Evolutionary conservation across 2,888 invertebrate species (phyloP).

Genomic region (Drosophila crucigera): DNA sequence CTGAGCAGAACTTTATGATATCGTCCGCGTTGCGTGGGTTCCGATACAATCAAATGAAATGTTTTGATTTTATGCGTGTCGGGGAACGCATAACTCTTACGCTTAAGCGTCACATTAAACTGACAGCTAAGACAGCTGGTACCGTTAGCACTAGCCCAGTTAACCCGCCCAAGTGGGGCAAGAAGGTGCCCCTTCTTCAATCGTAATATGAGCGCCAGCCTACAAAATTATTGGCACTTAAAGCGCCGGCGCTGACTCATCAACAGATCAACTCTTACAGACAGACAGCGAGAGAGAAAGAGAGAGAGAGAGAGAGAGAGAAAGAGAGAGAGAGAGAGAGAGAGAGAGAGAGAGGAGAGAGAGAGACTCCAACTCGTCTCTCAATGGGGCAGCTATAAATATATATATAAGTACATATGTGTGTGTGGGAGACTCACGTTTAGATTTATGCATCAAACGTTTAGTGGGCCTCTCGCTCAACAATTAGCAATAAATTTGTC

Average conservation of each 20-base stretch:
- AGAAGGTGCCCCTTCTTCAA: slow-evolving; percentile 16
- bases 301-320: not conserved
- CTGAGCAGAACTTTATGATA: slow-evolving; percentile 11
- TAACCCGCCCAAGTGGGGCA: slow-evolving; percentile 44
- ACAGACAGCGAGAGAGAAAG: not conserved
- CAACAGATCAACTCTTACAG: slow-evolving; percentile 6
- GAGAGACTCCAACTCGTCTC: slow-evolving; percentile 17
- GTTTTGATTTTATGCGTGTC: slow-evolving; percentile 46
- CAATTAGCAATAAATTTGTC: slow-evolving; percentile 82
- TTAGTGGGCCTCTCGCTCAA: slow-evolving; percentile 58
- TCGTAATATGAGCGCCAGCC: slow-evolving; percentile 66
- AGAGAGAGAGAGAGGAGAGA: slow-evolving; percentile 1
- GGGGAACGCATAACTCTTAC: slow-evolving; percentile 54
- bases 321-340: not conserved
- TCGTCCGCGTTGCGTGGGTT: slow-evolving; percentile 39
- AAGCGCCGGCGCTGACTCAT: slow-evolving; percentile 63
- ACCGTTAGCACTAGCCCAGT: slow-evolving; percentile 56
- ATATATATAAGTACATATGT: slow-evolving; percentile 22
- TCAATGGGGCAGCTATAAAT: slow-evolving; percentile 9
- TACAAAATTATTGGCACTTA: slow-evolving; percentile 49
- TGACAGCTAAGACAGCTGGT: slow-evolving; percentile 38
- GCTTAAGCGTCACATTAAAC: slow-evolving; percentile 23
- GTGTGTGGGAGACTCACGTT: slow-evolving; percentile 56
- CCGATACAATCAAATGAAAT: slow-evolving; percentile 41
- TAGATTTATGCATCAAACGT: slow-evolving; percentile 62